Conservation (phyloP, 2,797 vertebrate genomes). For the Petrocephalus schoutedeni region DNA sequence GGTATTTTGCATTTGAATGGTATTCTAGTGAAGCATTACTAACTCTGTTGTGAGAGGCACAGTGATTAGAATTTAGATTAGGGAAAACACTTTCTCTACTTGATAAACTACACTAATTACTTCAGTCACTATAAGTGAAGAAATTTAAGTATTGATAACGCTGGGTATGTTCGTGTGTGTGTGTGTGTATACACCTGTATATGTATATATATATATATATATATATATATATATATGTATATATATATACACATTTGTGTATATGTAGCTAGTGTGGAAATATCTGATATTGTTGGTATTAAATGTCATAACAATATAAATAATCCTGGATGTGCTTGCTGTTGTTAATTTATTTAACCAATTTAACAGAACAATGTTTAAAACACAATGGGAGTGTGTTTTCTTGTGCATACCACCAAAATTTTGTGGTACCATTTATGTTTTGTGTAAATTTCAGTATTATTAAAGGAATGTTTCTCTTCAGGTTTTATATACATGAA, state of each 20-base stretch:
- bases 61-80: constrained; percentile 96
- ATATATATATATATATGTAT: too few species aligned
- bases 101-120: constrained; percentile 88
- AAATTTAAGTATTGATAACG: constrained; percentile 74
- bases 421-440: background rate
- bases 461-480: background rate
- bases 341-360: constrained; percentile 57
- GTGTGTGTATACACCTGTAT: background rate
- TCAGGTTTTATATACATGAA: background rate
- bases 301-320: constrained; percentile 22
- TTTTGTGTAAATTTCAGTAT: background rate
- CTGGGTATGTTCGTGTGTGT: constrained; percentile 45
- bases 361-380: constrained; percentile 70
- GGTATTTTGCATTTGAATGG: constrained; percentile 97
- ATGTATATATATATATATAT: too few species aligned
- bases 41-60: constrained; percentile 84
- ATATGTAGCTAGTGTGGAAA: background rate
- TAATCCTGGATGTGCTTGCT: constrained; percentile 49
- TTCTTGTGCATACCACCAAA: constrained; percentile 46
- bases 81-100: constrained; percentile 81
- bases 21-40: constrained; percentile 77
- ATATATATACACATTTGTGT: background rate
- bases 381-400: constrained; percentile 63
- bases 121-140: constrained; percentile 75
- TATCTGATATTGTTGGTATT: background rate